phyloP scores from a whole-genome alignment of 2,113 vertebrate genomes.

The Gopherus evgoodei region DNA sequence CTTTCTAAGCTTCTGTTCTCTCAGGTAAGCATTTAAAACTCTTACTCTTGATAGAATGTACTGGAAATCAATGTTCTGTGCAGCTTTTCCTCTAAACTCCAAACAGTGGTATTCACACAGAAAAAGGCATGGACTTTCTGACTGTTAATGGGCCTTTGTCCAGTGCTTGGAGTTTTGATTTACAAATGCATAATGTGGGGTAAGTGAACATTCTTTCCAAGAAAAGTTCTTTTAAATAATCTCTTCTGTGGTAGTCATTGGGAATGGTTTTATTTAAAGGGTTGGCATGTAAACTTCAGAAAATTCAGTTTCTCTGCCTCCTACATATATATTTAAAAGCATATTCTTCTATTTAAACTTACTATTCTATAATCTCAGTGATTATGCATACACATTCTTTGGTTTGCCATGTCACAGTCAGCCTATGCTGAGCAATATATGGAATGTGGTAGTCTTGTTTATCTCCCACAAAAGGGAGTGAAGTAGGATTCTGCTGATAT shows the following conservation, averaged over 20 bases:
- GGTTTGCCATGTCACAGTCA: background rate
- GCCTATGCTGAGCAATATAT: background rate
- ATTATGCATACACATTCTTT: fast-evolving
- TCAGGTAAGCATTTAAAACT: constrained; percentile 65
- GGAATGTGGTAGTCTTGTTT: fast-evolving
- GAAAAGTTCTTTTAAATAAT: constrained; percentile 23
- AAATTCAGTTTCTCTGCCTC: background rate
- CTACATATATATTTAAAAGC: background rate
- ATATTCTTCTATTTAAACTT: background rate
- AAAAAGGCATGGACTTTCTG: constrained; percentile 60
- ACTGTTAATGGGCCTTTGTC: constrained; percentile 68
- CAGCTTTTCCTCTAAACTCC: constrained; percentile 17
- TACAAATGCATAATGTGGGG: constrained; percentile 51
- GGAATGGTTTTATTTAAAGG: background rate
- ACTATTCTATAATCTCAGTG: background rate
- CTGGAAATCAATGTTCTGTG: background rate
- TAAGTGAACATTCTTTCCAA: constrained; percentile 31
- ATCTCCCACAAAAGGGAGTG: background rate
- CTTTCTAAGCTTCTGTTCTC: constrained; percentile 54
- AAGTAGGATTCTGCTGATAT: background rate
- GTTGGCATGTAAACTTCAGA: background rate
- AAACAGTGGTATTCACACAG: constrained; percentile 47
- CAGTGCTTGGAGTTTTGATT: constrained; percentile 72
- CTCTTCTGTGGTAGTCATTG: constrained; percentile 11
- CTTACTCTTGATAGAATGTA: constrained; percentile 44